Conservation (phyloP, 2,797 vertebrate genomes). For the Acanthis flammea region DNA sequence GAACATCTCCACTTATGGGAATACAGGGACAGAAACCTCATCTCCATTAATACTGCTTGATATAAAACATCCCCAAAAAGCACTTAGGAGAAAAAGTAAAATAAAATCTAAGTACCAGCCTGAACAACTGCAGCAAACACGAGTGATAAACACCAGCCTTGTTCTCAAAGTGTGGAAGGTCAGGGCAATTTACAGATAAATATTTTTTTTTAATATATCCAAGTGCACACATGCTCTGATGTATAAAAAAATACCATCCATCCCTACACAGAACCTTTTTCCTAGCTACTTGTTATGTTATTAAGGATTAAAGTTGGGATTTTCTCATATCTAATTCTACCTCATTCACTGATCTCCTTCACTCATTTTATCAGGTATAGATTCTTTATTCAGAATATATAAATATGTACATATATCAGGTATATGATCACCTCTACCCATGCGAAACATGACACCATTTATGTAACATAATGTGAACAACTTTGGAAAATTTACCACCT, state of each 20-base stretch:
- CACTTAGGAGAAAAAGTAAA: neutral
- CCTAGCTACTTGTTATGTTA: neutral
- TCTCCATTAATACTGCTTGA: neutral
- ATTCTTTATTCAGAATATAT: neutral
- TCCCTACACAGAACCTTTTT: neutral
- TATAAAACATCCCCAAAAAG: neutral
- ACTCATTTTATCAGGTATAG: neutral
- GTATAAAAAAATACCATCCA: neutral
- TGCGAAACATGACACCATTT: fast-evolving
- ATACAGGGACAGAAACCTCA: neutral
- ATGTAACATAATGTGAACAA: neutral
- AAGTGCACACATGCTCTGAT: neutral
- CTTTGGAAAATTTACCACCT: neutral
- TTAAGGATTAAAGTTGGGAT: neutral
- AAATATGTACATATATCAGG: neutral
- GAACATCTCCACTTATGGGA: neutral
- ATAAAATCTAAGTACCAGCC: neutral
- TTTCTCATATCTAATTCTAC: neutral
- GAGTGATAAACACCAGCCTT: neutral
- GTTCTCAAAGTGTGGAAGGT: neutral
- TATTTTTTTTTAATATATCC: neutral
- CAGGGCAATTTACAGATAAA: neutral
- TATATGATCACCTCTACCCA: neutral
- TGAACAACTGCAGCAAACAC: neutral
- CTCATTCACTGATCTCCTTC: neutral